A percentile compares a stretch with the other conserved stretches of the same genome.
These are phyloP conservation scores for Panthera uncia DNA, from an alignment of 2,113 vertebrate species.

Conservation along the genomic window DNA sequence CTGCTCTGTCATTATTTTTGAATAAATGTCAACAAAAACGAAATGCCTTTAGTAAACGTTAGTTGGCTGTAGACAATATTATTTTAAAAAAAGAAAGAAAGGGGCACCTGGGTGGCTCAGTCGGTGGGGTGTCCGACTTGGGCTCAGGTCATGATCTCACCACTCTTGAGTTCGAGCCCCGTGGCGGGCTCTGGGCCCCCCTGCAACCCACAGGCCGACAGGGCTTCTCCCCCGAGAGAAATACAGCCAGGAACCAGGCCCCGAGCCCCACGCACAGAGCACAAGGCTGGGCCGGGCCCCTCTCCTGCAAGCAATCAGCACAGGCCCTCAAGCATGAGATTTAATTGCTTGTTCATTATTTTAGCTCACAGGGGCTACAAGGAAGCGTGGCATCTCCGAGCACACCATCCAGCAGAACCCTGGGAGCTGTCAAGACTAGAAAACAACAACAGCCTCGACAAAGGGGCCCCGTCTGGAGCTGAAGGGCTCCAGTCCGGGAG, in stretches of 20 bases:
- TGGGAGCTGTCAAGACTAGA: constrained; percentile 64
- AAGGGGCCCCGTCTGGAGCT: constrained; percentile 54
- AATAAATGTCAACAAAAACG: too few relatives aligned
- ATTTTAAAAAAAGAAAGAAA: neutral
- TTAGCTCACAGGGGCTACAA: constrained; percentile 68
- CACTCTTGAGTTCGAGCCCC: too few relatives aligned
- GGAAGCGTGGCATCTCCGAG: constrained; percentile 48
- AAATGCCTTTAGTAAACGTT: too few relatives aligned
- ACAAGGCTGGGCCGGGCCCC: neutral
- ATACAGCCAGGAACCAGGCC: neutral
- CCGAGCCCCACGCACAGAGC: rapidly evolving
- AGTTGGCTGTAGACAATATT: too few relatives aligned
- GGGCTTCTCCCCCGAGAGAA: neutral
- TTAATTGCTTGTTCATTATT: constrained; percentile 79
- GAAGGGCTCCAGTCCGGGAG: constrained; percentile 60
- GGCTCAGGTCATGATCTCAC: too few relatives aligned
- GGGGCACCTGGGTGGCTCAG: too few relatives aligned
- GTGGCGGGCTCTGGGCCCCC: neutral
- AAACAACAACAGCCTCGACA: constrained; percentile 51
- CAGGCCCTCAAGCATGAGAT: constrained; percentile 76
- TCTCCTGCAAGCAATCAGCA: constrained; percentile 71
- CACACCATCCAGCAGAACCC: constrained; percentile 63
- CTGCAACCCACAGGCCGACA: neutral
- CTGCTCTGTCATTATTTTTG: too few relatives aligned
- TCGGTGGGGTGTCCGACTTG: too few relatives aligned